Conservation (phyloP, 2,113 vertebrate genomes). For the Cyphomyrus plagiostoma region DNA sequence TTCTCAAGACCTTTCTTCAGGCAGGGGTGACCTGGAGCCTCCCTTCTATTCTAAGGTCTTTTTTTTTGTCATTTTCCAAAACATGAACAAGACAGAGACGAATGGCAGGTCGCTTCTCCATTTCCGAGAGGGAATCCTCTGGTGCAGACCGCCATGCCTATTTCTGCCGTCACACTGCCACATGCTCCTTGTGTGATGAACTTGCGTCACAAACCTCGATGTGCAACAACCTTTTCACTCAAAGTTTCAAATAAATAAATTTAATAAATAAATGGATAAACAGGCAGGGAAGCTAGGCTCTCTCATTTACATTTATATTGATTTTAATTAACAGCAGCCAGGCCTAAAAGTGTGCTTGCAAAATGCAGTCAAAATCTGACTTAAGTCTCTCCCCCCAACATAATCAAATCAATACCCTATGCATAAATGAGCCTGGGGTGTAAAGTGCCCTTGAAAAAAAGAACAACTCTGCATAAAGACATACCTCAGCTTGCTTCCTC, state of each 20-base stretch:
- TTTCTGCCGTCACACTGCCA: not conserved
- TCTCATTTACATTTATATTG: slow-evolving; percentile 17
- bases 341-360: slow-evolving; percentile 15
- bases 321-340: slow-evolving; percentile 11
- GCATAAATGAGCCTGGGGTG: not conserved
- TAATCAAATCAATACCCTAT: slow-evolving; percentile 8
- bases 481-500: not conserved
- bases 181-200: not conserved
- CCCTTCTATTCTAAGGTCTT: not conserved
- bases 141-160: not conserved
- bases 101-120: not conserved
- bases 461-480: not conserved
- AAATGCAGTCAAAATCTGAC: slow-evolving; percentile 14
- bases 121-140: not conserved
- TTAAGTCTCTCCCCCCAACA: slow-evolving; percentile 15
- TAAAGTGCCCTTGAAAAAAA: not conserved
- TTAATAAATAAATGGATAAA: not conserved
- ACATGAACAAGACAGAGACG: not conserved
- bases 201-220: not conserved
- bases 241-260: not conserved
- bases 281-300: not conserved
- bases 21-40: not conserved
- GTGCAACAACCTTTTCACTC: not conserved
- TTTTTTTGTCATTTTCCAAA: not conserved
- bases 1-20: not conserved